Percentiles rank a stretch among this genome's conserved stretches.
Conservation (phyloP, 1,140 invertebrate species). For the Proctacanthus coquilletti region DNA sequence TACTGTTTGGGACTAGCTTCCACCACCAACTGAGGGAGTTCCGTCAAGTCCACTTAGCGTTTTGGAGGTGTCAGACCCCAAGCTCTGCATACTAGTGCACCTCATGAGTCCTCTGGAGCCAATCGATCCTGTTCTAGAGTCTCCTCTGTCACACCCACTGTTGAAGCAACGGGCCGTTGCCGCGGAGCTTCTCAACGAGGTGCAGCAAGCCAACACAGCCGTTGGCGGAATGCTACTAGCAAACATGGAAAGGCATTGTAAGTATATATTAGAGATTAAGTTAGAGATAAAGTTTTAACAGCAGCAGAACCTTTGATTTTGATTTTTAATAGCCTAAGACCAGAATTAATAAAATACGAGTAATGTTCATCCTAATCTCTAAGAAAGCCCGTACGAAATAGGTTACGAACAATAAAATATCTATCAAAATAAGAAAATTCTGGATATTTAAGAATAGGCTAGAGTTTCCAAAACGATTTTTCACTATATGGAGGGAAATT, state of each 20-base stretch:
- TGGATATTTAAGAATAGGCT: too few relatives aligned
- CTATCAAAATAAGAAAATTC: too few relatives aligned
- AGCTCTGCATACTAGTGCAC: conserved; percentile 70
- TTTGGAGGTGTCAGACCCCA: conserved; percentile 73
- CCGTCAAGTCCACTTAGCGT: conserved; percentile 49
- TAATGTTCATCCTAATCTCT: too few relatives aligned
- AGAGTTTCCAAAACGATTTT: too few relatives aligned
- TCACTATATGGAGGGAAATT: too few relatives aligned
- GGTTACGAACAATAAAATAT: too few relatives aligned
- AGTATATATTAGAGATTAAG: conserved; percentile 8
- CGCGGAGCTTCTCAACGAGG: conserved; percentile 57
- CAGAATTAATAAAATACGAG: too few relatives aligned
- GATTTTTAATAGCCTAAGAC: conserved; percentile 8
- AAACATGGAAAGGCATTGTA: conserved; percentile 75
- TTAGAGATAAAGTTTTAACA: too few relatives aligned
- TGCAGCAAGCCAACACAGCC: conserved; percentile 49
- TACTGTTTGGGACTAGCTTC: conserved; percentile 17
- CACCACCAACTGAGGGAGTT: conserved; percentile 36
- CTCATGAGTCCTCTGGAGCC: conserved; percentile 74
- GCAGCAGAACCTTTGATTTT: neutral
- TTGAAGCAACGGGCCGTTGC: conserved; percentile 62
- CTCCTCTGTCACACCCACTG: conserved; percentile 55
- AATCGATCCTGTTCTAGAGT: conserved; percentile 67
- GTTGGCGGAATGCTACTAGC: conserved; percentile 66
- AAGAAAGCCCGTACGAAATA: too few relatives aligned